Percentiles rank a stretch among this genome's conserved stretches.
Conservation (phyloP, 2,888 invertebrate species). For the Calameuta pallipes region DNA sequence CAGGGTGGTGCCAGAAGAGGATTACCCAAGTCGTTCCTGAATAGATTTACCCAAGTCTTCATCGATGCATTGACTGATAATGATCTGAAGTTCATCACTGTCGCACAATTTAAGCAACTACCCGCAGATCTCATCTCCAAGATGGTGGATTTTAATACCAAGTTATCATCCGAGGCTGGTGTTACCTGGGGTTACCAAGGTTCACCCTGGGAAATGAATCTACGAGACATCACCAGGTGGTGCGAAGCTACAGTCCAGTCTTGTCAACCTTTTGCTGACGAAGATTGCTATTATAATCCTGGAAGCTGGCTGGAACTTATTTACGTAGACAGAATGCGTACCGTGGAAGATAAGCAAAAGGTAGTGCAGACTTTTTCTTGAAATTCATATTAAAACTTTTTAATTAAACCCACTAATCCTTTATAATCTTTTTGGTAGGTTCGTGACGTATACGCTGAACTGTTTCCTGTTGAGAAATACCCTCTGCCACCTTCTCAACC, state of each 20-base stretch:
- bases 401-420: not conserved
- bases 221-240: constrained; percentile 95
- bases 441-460: constrained; percentile 62
- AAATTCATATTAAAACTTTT: not conserved
- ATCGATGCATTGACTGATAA: constrained; percentile 67
- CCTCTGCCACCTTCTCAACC: constrained; percentile 67
- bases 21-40: constrained; percentile 95
- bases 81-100: constrained; percentile 71
- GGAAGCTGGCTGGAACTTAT: constrained; percentile 80
- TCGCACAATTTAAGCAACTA: constrained; percentile 74
- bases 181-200: constrained; percentile 82
- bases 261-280: constrained; percentile 1
- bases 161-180: constrained; percentile 74
- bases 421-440: constrained; percentile 44
- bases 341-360: constrained; percentile 78
- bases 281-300: constrained; percentile 60
- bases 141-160: constrained; percentile 84
- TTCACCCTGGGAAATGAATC: constrained; percentile 96
- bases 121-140: constrained; percentile 72
- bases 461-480: constrained; percentile 66
- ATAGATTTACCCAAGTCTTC: constrained; percentile 91
- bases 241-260: constrained; percentile 77
- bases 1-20: constrained; percentile 98
- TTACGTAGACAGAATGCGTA: constrained; percentile 90
- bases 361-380: constrained; percentile 64